Conservation (phyloP, 1,140 invertebrate genomes). For the Formica selysi region DNA sequence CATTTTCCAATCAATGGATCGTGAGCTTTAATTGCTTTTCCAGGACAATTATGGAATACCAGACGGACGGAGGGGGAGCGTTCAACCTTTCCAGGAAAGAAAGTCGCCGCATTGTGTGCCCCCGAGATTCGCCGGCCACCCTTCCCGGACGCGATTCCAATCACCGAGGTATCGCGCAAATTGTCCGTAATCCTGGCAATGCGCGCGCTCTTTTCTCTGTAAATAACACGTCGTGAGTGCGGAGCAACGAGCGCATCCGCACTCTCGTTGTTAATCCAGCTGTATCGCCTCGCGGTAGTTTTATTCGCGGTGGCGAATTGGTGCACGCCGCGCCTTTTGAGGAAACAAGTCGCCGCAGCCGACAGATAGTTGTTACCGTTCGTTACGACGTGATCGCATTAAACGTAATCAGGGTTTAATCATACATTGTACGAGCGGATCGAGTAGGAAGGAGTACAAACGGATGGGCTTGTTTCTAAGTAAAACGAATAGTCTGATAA, state of each 20-base stretch:
- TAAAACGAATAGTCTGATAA: neutral
- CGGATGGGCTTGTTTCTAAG: neutral
- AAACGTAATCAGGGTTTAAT: conserved; percentile 41
- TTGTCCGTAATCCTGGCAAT: conserved; percentile 30
- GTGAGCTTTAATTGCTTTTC: conserved; percentile 46
- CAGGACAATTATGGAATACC: conserved; percentile 33
- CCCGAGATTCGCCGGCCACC: conserved; percentile 5
- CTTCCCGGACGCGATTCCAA: conserved; percentile 19
- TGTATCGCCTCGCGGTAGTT: neutral
- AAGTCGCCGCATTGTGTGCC: conserved; percentile 35
- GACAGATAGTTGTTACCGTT: neutral
- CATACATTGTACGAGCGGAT: neutral
- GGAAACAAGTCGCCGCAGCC: neutral
- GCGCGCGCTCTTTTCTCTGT: conserved; percentile 13
- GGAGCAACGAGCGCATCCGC: conserved; percentile 8
- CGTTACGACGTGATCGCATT: neutral
- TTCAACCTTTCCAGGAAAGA: conserved; percentile 32
- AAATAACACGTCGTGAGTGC: conserved; percentile 42
- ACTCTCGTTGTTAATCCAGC: neutral
- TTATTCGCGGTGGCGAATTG: conserved; percentile 25
- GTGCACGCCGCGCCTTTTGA: conserved; percentile 26
- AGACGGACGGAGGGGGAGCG: neutral
- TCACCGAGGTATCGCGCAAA: conserved; percentile 31
- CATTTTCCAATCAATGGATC: conserved; percentile 35
- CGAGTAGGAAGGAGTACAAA: neutral